Conservation (phyloP, 1,140 invertebrate species). For the Pararge aegeria region DNA sequence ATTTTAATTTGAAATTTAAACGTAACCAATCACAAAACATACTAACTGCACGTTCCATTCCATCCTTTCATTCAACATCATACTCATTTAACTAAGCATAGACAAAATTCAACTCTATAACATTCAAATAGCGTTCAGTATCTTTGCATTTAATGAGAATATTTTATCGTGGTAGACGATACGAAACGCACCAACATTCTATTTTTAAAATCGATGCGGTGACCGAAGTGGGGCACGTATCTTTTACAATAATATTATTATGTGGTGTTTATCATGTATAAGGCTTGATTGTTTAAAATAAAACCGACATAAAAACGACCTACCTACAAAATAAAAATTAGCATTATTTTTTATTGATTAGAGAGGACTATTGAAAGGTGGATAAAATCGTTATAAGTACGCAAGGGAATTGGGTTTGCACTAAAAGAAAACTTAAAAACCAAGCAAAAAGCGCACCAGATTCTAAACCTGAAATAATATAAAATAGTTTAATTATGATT, state of each 20-base stretch:
- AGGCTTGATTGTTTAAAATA: conserved; percentile 8
- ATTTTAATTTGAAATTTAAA: conserved; percentile 24
- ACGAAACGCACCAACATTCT: conserved; percentile 62
- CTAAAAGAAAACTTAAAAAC: no score
- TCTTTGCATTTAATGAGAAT: conserved; percentile 30
- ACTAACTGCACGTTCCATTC: conserved; percentile 29
- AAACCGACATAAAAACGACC: no score
- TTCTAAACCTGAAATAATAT: no score
- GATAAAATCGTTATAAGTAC: no score
- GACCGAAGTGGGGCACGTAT: conserved; percentile 63
- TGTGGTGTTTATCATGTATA: conserved; percentile 43
- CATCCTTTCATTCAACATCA: conserved; percentile 53
- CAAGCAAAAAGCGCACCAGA: no score
- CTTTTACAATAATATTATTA: conserved; percentile 61
- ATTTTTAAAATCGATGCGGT: conserved; percentile 74
- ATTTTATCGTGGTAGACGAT: conserved; percentile 50
- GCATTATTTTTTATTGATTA: not conserved
- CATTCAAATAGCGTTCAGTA: conserved; percentile 30
- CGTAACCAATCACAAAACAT: conserved; percentile 25
- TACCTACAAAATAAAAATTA: no score
- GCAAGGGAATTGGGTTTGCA: no score
- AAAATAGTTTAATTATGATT: no score
- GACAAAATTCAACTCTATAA: conserved; percentile 41
- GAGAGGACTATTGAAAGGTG: no score
- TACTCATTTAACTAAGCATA: not conserved